A percentile compares a stretch with the other conserved stretches of the same genome.
phyloP scores from a whole-genome alignment of 2,113 vertebrate species.

The Urocolius indicus region DNA sequence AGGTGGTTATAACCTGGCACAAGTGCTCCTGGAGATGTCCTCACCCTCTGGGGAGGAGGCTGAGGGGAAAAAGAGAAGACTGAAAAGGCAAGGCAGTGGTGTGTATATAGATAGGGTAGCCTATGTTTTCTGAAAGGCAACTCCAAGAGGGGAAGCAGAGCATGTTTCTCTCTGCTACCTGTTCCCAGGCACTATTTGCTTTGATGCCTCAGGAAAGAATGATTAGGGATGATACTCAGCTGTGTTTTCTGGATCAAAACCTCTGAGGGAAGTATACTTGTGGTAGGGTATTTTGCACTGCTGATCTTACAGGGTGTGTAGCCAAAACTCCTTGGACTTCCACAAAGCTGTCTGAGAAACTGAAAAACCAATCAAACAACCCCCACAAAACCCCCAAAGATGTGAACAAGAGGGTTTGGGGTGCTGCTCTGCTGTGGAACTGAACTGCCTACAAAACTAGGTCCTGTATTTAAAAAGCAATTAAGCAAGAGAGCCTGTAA shows the following conservation, averaged over 20 bases:
- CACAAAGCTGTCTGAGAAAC: neutral
- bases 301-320: neutral
- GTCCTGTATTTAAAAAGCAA: neutral
- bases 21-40: neutral
- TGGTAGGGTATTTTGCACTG: neutral
- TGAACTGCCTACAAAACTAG: neutral
- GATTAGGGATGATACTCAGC: neutral
- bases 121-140: neutral
- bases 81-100: neutral
- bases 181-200: too few relatives aligned
- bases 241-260: neutral
- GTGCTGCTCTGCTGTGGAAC: neutral
- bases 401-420: neutral
- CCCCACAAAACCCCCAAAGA: neutral
- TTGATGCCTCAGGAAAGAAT: neutral
- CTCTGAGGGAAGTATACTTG: neutral
- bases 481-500: neutral
- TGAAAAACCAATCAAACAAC: neutral
- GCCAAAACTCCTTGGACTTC: neutral
- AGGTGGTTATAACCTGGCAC: fast-evolving
- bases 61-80: neutral
- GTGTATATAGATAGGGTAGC: fast-evolving
- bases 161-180: neutral
- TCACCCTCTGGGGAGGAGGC: fast-evolving
- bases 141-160: neutral